Conservation (phyloP, 2,797 vertebrate species). For the Hapalemur alaotrensis region DNA sequence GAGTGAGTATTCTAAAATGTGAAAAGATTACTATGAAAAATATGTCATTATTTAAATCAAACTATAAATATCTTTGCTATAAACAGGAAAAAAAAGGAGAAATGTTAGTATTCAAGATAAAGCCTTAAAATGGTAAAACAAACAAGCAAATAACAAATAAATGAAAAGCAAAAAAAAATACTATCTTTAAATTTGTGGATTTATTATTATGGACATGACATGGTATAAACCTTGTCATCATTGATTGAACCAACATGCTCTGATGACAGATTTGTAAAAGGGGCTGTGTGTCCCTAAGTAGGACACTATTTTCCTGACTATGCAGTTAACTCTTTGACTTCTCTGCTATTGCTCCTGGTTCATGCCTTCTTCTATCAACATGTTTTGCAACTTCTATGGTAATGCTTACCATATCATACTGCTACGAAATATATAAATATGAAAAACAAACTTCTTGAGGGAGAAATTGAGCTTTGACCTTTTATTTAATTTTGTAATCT, state of each 20-base stretch:
- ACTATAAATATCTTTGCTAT: slow-evolving; percentile 17
- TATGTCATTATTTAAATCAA: slow-evolving; percentile 38
- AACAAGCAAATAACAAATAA: not conserved
- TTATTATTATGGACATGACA: not conserved
- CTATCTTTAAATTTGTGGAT: not conserved
- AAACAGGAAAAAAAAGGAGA: not conserved
- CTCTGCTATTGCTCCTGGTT: not conserved
- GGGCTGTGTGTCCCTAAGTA: not conserved
- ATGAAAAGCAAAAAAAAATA: not conserved
- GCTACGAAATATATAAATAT: not conserved
- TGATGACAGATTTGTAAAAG: not conserved
- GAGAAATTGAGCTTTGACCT: not conserved
- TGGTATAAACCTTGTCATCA: not conserved
- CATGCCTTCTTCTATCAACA: not conserved
- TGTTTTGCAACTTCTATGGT: not conserved
- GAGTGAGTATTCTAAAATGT: slow-evolving; percentile 38
- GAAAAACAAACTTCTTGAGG: not conserved
- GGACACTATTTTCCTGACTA: not conserved
- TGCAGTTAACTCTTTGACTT: not conserved
- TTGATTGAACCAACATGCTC: not conserved
- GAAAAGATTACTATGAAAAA: slow-evolving; percentile 44
- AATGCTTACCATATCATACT: not conserved
- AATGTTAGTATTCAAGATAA: slow-evolving; percentile 30
- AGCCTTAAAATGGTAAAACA: slow-evolving; percentile 22
- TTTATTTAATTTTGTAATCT: not conserved